Base-by-base conservation (phyloP, 2,797 vertebrate species). In the Sardinella longiceps region DNA sequence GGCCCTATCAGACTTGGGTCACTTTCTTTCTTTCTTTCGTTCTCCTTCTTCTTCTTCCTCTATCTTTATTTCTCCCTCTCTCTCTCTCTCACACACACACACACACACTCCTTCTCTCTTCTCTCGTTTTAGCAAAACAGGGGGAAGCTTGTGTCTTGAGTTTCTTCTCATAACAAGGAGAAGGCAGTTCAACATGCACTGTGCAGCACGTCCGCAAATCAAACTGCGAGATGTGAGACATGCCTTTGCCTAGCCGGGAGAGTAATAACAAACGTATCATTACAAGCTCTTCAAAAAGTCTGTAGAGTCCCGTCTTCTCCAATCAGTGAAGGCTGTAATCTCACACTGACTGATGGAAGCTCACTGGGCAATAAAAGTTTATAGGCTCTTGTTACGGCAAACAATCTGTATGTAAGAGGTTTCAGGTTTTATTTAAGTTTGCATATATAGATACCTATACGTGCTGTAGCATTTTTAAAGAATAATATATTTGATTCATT, bases 161-260 rank as follows among this genome's bases (percentile, higher is more conserved):
- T 63, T 63, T 63, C 60, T 63, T 63, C 60, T 63, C 60, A 63
- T 63, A 63, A 63, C 60, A 63, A 60, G 60, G 60, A 25, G 60
- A 30, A 63, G 60, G 60, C 25, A 63, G 60, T 12, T 63, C 60
- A 63, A 63, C 60, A 63, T 63, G 60, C 25, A 25, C 60, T 30
- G 25, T 25, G 28, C 60, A 63, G 60, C 60, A 63, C 60, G 60
- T 63, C 60, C 1, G 60, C 25, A 25, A 63, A 63, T 63, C 25
- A 28, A 63, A 28, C 60, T 2, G 25, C 11, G 60, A 63, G 60
- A 63, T 30, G 25, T 63, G 25, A 63, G 28, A 30, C 60, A 7
- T 11, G 7, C 60, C 60, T 63, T 2, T 11, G 7, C 60, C 60
- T 63, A 63, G 25, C 60, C n/a, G 60, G 60, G 53, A 23, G 23